These are phyloP conservation scores for Lytechinus pictus DNA, from an alignment of 35 echinoderm and acorn worm species.

Conservation along the genomic window DNA sequence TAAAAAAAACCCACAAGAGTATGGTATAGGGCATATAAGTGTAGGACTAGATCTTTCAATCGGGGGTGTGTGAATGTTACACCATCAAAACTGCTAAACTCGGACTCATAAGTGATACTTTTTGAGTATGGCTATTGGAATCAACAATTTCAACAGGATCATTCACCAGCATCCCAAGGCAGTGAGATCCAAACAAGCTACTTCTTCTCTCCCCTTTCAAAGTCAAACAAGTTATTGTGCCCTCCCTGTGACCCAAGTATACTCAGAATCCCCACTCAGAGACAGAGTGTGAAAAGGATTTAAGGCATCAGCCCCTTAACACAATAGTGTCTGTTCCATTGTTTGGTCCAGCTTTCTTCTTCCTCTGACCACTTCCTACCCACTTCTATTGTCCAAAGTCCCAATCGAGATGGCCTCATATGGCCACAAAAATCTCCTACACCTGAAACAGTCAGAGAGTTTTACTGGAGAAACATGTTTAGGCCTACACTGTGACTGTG, in stretches of 20 bases:
- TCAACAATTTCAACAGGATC: no score
- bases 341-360: conserved; percentile 22
- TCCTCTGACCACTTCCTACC: conserved; percentile 34
- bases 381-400: background rate
- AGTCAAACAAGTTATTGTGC: background rate
- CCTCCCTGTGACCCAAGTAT: background rate
- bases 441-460: background rate
- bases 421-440: background rate
- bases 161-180: no score
- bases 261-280: background rate
- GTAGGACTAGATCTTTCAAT: no score
- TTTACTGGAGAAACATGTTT: background rate
- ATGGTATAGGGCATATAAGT: no score
- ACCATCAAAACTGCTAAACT: no score
- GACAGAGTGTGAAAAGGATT: conserved; percentile 32
- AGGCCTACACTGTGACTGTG: no score
- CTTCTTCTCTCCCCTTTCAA: background rate
- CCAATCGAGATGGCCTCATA: background rate
- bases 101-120: no score
- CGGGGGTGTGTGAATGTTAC: no score
- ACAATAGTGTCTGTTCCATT: conserved; percentile 36
- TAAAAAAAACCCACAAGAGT: no score
- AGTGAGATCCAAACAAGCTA: background rate
- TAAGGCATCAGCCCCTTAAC: background rate
- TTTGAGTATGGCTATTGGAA: no score